These are phyloP conservation scores for Pica pica DNA, from an alignment of 2,113 vertebrate genomes.

Conservation along the genomic window DNA sequence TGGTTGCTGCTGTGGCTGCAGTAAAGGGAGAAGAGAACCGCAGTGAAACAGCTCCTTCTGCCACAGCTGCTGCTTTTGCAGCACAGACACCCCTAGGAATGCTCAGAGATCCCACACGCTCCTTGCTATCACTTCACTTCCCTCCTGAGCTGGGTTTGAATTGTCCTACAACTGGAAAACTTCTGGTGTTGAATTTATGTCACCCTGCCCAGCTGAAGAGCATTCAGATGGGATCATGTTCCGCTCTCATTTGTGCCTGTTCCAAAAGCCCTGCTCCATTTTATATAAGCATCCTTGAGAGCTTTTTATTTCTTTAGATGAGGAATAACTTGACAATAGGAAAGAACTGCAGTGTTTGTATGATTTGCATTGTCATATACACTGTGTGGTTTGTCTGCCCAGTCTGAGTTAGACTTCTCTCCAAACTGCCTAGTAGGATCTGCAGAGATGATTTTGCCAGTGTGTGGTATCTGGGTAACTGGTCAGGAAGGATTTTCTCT, in stretches of 20 bases:
- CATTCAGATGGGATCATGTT: neutral
- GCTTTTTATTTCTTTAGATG: neutral
- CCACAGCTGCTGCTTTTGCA: neutral
- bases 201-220: neutral
- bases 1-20: neutral
- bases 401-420: neutral
- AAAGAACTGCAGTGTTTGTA: neutral
- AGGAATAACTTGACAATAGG: neutral
- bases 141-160: neutral
- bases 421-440: neutral
- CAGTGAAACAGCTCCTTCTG: neutral
- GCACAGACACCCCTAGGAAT: neutral
- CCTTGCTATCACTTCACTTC: neutral
- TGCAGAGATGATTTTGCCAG: neutral
- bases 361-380: rapidly evolving
- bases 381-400: neutral
- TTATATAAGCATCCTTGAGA: neutral
- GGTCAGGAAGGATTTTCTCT: neutral
- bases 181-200: neutral
- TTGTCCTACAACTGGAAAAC: neutral
- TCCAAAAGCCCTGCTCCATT: neutral
- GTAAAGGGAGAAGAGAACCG: neutral
- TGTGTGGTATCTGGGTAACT: neutral
- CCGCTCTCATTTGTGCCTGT: neutral
- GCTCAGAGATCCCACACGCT: neutral